Evolutionary conservation across 1,140 invertebrate genomes (phyloP), one percentile per base, ranked within the genome.

Genomic region (Pachyrhynchus sulphureomaculatus): DNA sequence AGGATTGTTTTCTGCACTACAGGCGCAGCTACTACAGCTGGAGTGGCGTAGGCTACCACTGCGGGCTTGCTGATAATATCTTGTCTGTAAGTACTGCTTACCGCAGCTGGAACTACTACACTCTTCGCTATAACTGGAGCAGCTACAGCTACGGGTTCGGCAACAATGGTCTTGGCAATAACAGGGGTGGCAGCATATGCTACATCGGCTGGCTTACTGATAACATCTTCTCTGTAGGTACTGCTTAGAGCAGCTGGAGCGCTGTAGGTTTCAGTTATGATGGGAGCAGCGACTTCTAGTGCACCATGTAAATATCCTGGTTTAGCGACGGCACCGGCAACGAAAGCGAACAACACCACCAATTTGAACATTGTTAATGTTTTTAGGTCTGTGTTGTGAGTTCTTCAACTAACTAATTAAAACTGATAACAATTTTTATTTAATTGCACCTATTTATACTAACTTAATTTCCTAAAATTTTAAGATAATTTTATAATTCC

Each of bases 271-370:
- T 62, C 33, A 42, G 58, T 47, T 4, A 63, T 57, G 29, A 60
- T 42, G 4, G 68, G 68, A 44, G 65, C 61, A 48, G 55, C 62
- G 20, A 48, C 59, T 15, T n/a, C n/a, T 9, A 36, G 13, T 4
- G 32, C 48, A 13, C 33, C 52, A 44, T 56, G 54, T 20, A 60
- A 41, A 29, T 32, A 49, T 23, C 58, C 42, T 2, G 68, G 68
- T 41, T 68, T 68, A 47, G 63, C 66, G n/a, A 56, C 52, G 23
- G 52, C 63, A 26, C 61, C 36, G 63, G 66, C 68, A 12, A 68
- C 56, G 55, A 69, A 53, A 66, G 66, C 66, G 48, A 41, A 69
- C 68, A 68, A 68, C 65, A 69, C 68, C 66, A 69, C 68, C 66
- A 69, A 66, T 68, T 66, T 69, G 63, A 69, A 68, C 68, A 69